Evolutionary conservation across 2,888 invertebrate species (phyloP).

Genomic region (Temnothorax ravouxi): DNA sequence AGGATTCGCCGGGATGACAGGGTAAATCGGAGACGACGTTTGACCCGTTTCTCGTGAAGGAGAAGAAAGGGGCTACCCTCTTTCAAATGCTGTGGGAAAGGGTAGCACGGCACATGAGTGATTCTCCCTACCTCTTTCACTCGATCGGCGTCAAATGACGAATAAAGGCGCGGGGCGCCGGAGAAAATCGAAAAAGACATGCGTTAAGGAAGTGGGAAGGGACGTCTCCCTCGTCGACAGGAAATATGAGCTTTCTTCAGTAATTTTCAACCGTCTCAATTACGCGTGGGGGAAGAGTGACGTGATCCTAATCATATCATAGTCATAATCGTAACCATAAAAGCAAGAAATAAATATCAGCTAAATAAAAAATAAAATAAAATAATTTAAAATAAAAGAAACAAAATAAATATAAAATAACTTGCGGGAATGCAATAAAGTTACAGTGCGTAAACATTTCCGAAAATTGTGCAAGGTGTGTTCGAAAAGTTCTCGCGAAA

Average conservation of each 20-base stretch:
- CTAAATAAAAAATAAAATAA: conserved; percentile 5
- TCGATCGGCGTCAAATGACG: conserved; percentile 59
- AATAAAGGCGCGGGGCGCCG: conserved; percentile 37
- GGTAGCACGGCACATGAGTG: conserved; percentile 11
- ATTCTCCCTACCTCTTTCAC: conserved; percentile 12
- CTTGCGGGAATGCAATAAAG: not conserved
- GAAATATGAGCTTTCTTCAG: conserved; percentile 4
- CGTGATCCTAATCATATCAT: not conserved
- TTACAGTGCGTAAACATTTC: not conserved
- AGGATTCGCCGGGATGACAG: not conserved
- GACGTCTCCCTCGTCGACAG: not conserved
- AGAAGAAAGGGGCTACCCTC: not conserved
- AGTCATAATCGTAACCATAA: not conserved
- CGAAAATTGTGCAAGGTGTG: not conserved
- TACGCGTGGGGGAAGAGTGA: not conserved
- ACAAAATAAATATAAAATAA: conserved; percentile 10
- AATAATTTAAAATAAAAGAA: not conserved
- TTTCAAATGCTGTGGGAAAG: conserved; percentile 46
- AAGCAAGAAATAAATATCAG: not conserved
- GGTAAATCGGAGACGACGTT: not conserved
- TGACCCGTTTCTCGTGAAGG: not conserved
- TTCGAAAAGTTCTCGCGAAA: not conserved
- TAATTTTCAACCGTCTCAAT: conserved; percentile 27
- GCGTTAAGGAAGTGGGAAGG: conserved; percentile 5
- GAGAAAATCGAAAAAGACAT: conserved; percentile 46